phyloP scores from a whole-genome alignment of 2,797 vertebrate species.

The Gymnothorax javanicus region DNA sequence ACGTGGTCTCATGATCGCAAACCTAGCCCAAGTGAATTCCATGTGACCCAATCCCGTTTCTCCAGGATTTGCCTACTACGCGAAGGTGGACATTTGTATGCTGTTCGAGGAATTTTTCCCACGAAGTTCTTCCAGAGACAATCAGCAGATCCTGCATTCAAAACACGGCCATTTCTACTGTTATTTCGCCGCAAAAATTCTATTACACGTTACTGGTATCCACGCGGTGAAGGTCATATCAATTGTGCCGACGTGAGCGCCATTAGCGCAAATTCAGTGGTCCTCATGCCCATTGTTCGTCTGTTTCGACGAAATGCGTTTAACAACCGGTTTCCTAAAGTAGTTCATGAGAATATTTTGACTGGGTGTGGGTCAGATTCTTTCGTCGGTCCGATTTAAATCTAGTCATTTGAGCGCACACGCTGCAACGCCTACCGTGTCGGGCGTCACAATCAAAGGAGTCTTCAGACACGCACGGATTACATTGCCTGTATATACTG shows the following conservation, averaged over 20 bases:
- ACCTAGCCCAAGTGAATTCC: background rate
- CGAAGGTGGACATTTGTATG: background rate
- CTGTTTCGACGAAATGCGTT: background rate
- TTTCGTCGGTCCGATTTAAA: background rate
- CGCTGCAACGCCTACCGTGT: background rate
- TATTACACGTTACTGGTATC: too few species aligned
- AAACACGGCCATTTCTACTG: background rate
- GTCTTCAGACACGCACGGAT: background rate
- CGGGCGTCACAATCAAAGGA: background rate
- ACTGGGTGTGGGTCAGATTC: background rate
- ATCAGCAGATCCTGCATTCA: background rate
- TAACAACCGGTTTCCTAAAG: too few species aligned
- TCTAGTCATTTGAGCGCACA: background rate
- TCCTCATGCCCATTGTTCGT: background rate
- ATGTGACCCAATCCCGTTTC: background rate
- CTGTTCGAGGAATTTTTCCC: background rate
- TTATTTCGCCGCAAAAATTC: background rate
- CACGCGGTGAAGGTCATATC: too few species aligned
- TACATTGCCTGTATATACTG: background rate
- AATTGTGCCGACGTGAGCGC: background rate
- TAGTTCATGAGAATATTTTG: background rate
- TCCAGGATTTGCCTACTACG: background rate
- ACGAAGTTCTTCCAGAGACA: background rate
- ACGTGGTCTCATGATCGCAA: slow-evolving; percentile 4
- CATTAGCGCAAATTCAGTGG: background rate